Conservation (phyloP, 92 coral and sea anemone genomes). For the Porites evermanni region DNA sequence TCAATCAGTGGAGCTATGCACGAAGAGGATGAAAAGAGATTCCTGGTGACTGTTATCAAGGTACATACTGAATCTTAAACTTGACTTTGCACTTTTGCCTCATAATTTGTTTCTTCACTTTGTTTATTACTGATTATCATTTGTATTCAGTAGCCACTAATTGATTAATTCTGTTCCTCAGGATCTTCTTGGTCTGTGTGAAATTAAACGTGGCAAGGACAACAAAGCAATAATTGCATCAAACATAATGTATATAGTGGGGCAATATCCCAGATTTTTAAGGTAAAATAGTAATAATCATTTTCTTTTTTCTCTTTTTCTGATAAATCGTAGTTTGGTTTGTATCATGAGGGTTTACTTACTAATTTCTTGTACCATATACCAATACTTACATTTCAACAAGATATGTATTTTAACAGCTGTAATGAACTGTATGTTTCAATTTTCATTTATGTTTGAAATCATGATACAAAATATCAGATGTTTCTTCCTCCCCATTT, state of each 20-base stretch:
- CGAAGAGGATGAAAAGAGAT: constrained; percentile 98
- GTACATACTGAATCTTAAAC: constrained; percentile 37
- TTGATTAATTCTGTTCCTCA: constrained; percentile 7
- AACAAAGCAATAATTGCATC: constrained; percentile 99
- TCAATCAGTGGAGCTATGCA: constrained; percentile 99
- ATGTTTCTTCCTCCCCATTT: background rate
- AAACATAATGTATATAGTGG: constrained; percentile 99
- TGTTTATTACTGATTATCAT: background rate
- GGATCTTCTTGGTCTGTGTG: constrained; percentile 99
- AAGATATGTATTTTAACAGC: too few relatives aligned
- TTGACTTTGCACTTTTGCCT: background rate
- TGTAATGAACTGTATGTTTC: too few relatives aligned
- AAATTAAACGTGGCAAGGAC: constrained; percentile 98
- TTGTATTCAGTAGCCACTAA: background rate
- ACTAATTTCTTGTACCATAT: too few relatives aligned
- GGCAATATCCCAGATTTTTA: constrained; percentile 96
- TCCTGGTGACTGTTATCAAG: constrained; percentile 98
- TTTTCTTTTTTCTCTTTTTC: background rate
- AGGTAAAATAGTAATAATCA: constrained; percentile 60
- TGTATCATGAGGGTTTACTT: background rate
- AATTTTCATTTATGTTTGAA: too few relatives aligned
- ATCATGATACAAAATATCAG: background rate
- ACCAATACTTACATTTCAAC: too few relatives aligned
- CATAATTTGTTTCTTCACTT: background rate
- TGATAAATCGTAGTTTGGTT: background rate